Evolutionary conservation across 2,888 invertebrate genomes (phyloP).

Genomic region (Marasmarcha lunaedactyla): DNA sequence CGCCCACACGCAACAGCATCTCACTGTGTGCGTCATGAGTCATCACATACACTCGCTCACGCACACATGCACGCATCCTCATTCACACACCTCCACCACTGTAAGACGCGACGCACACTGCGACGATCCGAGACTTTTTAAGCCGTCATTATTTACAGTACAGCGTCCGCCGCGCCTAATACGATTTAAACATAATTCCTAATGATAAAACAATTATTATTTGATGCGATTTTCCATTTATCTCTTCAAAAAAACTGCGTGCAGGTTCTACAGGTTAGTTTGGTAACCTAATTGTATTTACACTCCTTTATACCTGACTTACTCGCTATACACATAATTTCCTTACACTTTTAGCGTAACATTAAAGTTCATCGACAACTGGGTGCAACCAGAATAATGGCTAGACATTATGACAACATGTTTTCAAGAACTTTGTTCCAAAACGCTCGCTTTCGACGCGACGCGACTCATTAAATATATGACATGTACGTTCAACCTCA

Average conservation of each 20-base stretch:
- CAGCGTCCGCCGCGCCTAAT: background rate
- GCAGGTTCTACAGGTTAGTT: too few relatives aligned
- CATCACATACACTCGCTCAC: background rate
- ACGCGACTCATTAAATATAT: too few relatives aligned
- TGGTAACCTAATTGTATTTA: too few relatives aligned
- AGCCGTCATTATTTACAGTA: background rate
- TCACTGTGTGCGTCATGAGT: constrained; percentile 26
- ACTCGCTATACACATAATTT: too few relatives aligned
- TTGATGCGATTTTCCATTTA: background rate
- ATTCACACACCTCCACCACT: background rate
- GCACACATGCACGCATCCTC: background rate
- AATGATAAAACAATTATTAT: background rate
- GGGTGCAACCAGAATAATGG: too few relatives aligned
- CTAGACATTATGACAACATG: too few relatives aligned
- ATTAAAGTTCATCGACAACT: too few relatives aligned
- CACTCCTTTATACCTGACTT: too few relatives aligned
- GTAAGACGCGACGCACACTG: background rate
- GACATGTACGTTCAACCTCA: too few relatives aligned
- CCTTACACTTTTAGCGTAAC: too few relatives aligned
- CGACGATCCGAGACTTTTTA: background rate
- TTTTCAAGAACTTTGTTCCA: too few relatives aligned
- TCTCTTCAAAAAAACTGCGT: background rate
- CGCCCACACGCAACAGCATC: constrained; percentile 25
- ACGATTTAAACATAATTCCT: background rate
- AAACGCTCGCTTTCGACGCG: too few relatives aligned